Conservation (phyloP, 1,140 invertebrate species). For the Drosophila cardini region DNA sequence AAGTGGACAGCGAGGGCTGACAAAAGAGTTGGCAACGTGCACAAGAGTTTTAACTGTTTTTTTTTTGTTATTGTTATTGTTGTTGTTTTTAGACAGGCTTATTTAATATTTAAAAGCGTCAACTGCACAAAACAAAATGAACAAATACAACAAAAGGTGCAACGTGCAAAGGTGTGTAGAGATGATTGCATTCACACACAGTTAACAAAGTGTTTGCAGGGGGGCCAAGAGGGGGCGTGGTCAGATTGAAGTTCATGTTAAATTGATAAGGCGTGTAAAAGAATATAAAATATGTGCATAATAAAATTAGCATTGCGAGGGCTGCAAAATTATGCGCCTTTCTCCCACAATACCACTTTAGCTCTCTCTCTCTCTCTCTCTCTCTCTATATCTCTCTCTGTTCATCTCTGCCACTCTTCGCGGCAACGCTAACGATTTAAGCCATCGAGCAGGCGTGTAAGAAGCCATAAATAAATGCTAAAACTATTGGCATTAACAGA, state of each 20-base stretch:
- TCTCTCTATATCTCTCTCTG: background rate
- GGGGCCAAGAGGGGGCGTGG: background rate
- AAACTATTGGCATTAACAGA: slow-evolving; percentile 21
- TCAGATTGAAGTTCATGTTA: slow-evolving; percentile 67
- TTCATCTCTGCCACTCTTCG: background rate
- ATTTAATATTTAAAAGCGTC: slow-evolving; percentile 77
- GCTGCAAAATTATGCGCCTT: slow-evolving; percentile 9
- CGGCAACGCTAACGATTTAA: background rate
- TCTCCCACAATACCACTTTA: background rate
- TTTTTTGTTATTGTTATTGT: slow-evolving; percentile 34
- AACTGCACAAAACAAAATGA: slow-evolving; percentile 45
- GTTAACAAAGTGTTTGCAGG: slow-evolving; percentile 1
- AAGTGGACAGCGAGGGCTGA: slow-evolving; percentile 1
- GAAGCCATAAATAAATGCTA: slow-evolving; percentile 16
- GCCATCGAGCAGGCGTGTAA: background rate
- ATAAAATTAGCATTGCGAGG: slow-evolving; percentile 59
- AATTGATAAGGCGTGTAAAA: slow-evolving; percentile 68
- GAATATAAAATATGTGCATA: slow-evolving; percentile 59
- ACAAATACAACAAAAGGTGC: slow-evolving; percentile 33
- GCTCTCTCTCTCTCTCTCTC: background rate
- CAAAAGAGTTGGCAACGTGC: slow-evolving; percentile 53
- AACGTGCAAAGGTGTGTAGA: background rate
- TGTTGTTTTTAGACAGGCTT: slow-evolving; percentile 29
- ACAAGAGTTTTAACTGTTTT: slow-evolving; percentile 43
- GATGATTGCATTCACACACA: slow-evolving; percentile 18